Base-by-base conservation (phyloP, 2,113 vertebrate species). In the Prietella phreatophila region DNA sequence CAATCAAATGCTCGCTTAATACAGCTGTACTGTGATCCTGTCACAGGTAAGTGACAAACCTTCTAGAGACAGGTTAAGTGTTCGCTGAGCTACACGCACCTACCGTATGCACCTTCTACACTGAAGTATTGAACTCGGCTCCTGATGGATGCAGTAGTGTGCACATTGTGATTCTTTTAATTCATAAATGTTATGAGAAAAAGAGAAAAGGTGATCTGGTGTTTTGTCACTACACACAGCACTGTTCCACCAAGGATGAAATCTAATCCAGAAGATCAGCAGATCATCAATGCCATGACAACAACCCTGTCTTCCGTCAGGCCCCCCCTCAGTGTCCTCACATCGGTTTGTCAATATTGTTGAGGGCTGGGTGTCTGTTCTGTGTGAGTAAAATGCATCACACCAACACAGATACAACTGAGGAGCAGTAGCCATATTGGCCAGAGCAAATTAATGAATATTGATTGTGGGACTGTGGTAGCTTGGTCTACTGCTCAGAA, bases 281-380 rank as follows among this genome's bases (percentile, higher is more conserved):
- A 36, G 15, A 17, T 71, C 2, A 33, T 71, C 2, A 71, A 75
- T 36, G 22, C 71, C 8, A 75, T 22, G 19, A 42, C 67, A 71
- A 33, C 6, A 8, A 36, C 33, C 67, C 30, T 19, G 30, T 71
- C 33, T 71, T 71, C 67, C 15, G 0, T 36, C 15, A 71, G 27
- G 30, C 17, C 14, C 67, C 67, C 14, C 30, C 30, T 69, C 36
- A 42, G 19, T 3, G 7, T 42, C 7, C 71, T 75, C 20, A 42
- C 19, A 75, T 8, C 1, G 30, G 30, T 69, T 75, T 25, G 30
- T 73, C 33, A 22, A 39, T 39, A 20, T 39, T 73, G 33, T 42
- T 75, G 33, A 42, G 20, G 71, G 9, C 69, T 82, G 85, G 69
- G 25, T 1, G 4, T 27, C 82, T 85, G 88, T 85, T 90, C 85